These are phyloP conservation scores for Globodera ellingtonae DNA, from an alignment of 1,140 invertebrate genomes.

Conservation along the genomic window DNA sequence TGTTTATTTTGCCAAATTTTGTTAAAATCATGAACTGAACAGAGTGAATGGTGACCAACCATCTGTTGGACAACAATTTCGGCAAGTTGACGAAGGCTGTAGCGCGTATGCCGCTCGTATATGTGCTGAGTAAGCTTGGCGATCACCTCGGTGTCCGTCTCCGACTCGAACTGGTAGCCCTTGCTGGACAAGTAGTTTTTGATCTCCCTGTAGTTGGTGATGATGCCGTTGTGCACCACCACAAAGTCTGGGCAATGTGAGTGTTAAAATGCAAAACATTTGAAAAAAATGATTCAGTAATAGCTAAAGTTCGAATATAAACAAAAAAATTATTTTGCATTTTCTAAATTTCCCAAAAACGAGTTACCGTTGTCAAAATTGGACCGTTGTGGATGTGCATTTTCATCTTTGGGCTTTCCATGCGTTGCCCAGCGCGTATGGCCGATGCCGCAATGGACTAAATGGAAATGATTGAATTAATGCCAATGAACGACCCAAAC, in stretches of 20 bases:
- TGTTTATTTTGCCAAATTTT: too few species aligned
- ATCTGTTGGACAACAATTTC: constrained; percentile 97
- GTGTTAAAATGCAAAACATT: too few species aligned
- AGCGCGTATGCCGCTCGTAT: constrained; percentile 77
- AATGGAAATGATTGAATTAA: constrained; percentile 51
- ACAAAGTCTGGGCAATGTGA: constrained; percentile 75
- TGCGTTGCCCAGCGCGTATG: constrained; percentile 99
- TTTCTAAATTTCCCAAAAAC: background rate
- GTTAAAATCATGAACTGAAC: constrained; percentile 11
- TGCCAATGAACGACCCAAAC: constrained; percentile 64
- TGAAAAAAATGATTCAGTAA: too few species aligned
- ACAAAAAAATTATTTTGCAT: too few species aligned
- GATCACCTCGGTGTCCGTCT: constrained; percentile 97
- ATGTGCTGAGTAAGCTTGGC: constrained; percentile 94
- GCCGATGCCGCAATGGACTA: constrained; percentile 89
- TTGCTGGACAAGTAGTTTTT: constrained; percentile 80
- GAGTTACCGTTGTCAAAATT: constrained; percentile 75
- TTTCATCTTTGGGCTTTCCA: constrained; percentile 85
- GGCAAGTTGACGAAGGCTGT: constrained; percentile 89
- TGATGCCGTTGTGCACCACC: constrained; percentile 97
- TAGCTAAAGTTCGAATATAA: too few species aligned
- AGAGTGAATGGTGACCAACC: constrained; percentile 70
- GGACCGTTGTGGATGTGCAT: constrained; percentile 95
- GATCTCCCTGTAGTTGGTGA: constrained; percentile 99
- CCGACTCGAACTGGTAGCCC: constrained; percentile 87